phyloP scores from a whole-genome alignment of 2,113 vertebrate genomes.

The Melanerpes formicivorus region DNA sequence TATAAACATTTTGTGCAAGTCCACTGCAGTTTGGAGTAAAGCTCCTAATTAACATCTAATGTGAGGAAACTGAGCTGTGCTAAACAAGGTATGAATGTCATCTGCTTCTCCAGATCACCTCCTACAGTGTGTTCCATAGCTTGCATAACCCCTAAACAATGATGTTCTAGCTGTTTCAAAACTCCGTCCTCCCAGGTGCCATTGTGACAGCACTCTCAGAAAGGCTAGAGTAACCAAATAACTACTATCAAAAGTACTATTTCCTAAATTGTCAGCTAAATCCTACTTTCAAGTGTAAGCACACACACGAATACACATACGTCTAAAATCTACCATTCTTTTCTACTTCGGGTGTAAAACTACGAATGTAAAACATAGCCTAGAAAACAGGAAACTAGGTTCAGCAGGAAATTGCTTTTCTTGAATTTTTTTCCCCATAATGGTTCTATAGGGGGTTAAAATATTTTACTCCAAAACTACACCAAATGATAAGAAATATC shows the following conservation, averaged over 20 bases:
- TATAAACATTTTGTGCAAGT: conserved; percentile 32
- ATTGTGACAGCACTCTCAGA: neutral
- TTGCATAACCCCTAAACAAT: neutral
- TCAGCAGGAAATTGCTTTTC: conserved; percentile 73
- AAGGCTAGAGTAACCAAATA: neutral
- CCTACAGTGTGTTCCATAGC: neutral
- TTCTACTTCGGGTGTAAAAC: conserved; percentile 20
- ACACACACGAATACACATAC: neutral
- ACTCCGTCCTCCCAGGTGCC: neutral
- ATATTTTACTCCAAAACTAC: conserved; percentile 19
- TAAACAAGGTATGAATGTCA: neutral
- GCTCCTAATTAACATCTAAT: neutral
- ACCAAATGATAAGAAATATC: neutral
- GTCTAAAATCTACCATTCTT: conserved; percentile 4
- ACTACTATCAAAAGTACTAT: neutral
- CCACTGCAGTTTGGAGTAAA: neutral
- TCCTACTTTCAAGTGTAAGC: conserved; percentile 17
- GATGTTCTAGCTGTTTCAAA: neutral
- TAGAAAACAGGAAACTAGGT: conserved; percentile 68
- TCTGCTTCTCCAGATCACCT: neutral
- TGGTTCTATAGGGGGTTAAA: neutral
- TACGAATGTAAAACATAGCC: neutral
- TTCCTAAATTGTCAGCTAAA: conserved; percentile 2
- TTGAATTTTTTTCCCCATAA: neutral
- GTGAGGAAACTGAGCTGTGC: neutral